A percentile compares a stretch with the other conserved stretches of the same genome.
Conservation (phyloP, 2,888 invertebrate genomes). For the Nasonia oneida region DNA sequence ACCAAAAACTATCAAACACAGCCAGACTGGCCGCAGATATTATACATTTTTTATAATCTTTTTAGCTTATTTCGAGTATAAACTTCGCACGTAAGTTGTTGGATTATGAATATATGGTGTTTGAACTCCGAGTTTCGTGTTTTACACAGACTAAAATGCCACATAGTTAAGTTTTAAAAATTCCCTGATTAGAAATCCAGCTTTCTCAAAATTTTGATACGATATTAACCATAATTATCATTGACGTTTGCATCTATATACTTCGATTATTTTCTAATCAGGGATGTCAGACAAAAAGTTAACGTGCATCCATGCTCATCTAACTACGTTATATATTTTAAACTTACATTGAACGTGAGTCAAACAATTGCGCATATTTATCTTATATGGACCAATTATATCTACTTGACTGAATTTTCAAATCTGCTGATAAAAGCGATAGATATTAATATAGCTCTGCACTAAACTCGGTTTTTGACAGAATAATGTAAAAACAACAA, state of each 20-base stretch:
- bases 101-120: not conserved
- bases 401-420: not conserved
- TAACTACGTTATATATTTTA: conserved; percentile 25
- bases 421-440: conserved; percentile 25
- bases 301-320: conserved; percentile 61
- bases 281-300: conserved; percentile 10
- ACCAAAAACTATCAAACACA: not conserved
- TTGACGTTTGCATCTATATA: not conserved
- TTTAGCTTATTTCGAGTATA: not conserved
- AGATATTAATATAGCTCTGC: conserved; percentile 7
- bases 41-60: not conserved
- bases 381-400: not conserved
- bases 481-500: conserved; percentile 21
- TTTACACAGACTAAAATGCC: not conserved
- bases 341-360: conserved; percentile 4
- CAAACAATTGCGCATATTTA: not conserved
- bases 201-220: not conserved
- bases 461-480: not conserved
- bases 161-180: not conserved
- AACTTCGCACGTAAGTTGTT: not conserved
- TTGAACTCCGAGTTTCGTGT: not conserved
- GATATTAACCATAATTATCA: no score
- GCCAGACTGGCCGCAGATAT: conserved; percentile 1
- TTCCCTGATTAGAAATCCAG: not conserved
- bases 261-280: not conserved